These are phyloP conservation scores for Sebastes itinus DNA, from an alignment of 2,797 vertebrate genomes.

Conservation along the genomic window DNA sequence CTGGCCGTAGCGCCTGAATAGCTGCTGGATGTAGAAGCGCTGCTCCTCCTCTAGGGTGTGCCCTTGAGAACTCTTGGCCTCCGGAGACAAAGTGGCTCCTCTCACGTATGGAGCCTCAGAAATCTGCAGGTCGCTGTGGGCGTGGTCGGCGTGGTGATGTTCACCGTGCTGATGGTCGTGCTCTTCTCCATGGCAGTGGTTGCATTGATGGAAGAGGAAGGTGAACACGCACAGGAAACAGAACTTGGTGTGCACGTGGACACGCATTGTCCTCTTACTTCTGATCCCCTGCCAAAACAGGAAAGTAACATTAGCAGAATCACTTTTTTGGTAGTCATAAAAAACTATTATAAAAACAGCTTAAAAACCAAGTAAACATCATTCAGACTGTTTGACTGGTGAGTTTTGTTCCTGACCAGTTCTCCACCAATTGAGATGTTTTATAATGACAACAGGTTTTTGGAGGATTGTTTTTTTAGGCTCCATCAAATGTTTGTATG, in stretches of 20 bases:
- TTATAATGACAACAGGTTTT: not conserved
- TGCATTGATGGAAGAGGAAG: constrained; percentile 93
- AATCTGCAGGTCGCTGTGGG: constrained; percentile 87
- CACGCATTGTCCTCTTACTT: constrained; percentile 90
- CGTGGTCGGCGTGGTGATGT: constrained; percentile 63
- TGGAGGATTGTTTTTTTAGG: not conserved
- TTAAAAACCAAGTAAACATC: not conserved
- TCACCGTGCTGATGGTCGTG: constrained; percentile 76
- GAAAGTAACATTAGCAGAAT: not conserved
- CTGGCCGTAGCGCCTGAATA: constrained; percentile 92
- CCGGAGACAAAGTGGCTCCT: constrained; percentile 54
- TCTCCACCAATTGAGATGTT: not conserved
- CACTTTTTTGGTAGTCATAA: not conserved
- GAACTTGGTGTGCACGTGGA: constrained; percentile 94
- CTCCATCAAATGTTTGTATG: not conserved
- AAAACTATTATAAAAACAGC: not conserved
- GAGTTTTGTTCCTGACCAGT: not conserved
- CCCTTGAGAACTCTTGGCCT: constrained; percentile 54
- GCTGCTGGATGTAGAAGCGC: constrained; percentile 92
- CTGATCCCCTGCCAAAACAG: constrained; percentile 77
- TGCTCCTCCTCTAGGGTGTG: constrained; percentile 90
- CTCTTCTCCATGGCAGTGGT: constrained; percentile 88
- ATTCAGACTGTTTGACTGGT: not conserved
- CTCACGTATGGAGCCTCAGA: constrained; percentile 83
- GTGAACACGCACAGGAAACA: constrained; percentile 98